Base-by-base conservation (phyloP, 2,888 invertebrate genomes). In the Heterodera filipjevi region DNA sequence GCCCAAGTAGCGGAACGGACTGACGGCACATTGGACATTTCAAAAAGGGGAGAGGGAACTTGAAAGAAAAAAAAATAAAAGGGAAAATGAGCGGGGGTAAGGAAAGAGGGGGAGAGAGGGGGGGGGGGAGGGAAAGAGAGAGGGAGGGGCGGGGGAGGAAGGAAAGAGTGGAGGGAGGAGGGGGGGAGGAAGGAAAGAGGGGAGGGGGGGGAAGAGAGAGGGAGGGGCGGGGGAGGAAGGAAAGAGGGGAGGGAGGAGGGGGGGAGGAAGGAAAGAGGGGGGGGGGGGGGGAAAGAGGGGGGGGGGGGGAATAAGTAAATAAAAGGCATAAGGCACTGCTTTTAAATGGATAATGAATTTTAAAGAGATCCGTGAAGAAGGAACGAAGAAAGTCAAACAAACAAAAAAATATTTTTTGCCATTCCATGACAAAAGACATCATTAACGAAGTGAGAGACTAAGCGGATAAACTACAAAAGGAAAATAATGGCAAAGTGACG, bases 1-100 rank as follows among this genome's bases (percentile, higher is more conserved):
- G 86, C 84, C 85, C 85, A 86, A 27, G 87, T 86, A 32, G 86
- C 79, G 6, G 86, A 86, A 39, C 83, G 80, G 32, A 84, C 77
- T 19, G 87, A 85, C 27, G 87, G 84, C 86, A 86, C 86, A 76
- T 82, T 84, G 71, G 39, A 6, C 53, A 75, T 68, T n/a, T 71
- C 12, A 16, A 33, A 33, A 30, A 27, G 39, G n/a, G n/a, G 0
- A 71, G n/a, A 27, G 27, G n/a, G n/a, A n/a, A 12, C 46, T 30
- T 33, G 16, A 30, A 71, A 33, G 33, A 14, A 32, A 33, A 35
- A 16, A 14, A 27, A 71, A 19, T 16, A 2, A 3, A 32, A 71
- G 49, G 14, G 35, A 30, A 33, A 71, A 46, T 14, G 12, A 14
- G 46, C 14, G 46, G 49, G 49, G 16, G 71, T 2, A 30, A 33